phyloP scores from a whole-genome alignment of 2,888 invertebrate genomes.

The Syritta pipiens region DNA sequence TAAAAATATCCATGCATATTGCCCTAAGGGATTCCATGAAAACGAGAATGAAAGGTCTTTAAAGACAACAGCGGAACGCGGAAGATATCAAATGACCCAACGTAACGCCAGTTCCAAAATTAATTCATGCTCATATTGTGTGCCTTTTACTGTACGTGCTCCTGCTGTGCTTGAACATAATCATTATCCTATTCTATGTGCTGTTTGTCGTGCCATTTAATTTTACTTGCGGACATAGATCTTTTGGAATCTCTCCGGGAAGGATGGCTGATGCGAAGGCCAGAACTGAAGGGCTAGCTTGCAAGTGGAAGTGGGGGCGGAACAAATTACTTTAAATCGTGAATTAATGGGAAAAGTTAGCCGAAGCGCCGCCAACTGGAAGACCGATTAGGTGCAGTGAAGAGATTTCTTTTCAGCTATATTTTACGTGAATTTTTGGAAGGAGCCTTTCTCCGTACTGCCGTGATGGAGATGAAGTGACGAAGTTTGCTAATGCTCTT shows the following conservation, averaged over 20 bases:
- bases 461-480: no score
- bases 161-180: not conserved
- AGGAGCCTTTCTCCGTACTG: no score
- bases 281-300: not conserved
- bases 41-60: not conserved
- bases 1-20: not conserved
- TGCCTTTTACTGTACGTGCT: not conserved
- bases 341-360: constrained; percentile 11
- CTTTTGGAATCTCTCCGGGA: not conserved
- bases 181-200: not conserved
- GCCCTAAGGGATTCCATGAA: not conserved
- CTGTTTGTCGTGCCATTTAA: constrained; percentile 8
- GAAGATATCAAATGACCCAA: not conserved
- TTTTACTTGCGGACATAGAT: constrained; percentile 10
- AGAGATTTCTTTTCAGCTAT: no score
- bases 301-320: not conserved
- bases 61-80: not conserved
- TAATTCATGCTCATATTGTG: not conserved
- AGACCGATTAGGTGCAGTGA: not conserved
- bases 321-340: constrained; percentile 15
- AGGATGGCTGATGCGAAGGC: not conserved
- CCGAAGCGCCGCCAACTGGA: not conserved
- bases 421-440: no score
- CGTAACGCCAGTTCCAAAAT: not conserved
- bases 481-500: no score